These are phyloP conservation scores for Porites lobata DNA, from an alignment of 92 coral and sea anemone genomes.

Conservation along the genomic window DNA sequence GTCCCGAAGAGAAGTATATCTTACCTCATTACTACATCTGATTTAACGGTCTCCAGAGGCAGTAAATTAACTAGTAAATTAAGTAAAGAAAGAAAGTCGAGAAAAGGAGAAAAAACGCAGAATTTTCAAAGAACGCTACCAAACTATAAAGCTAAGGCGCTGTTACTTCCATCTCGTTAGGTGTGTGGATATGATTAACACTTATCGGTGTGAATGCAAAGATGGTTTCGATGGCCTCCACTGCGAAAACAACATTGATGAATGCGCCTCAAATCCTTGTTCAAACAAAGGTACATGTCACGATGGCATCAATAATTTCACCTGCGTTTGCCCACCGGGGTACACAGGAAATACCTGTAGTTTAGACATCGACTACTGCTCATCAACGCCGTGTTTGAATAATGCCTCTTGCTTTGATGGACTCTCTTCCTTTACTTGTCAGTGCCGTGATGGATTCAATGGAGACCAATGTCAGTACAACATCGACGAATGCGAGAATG, in stretches of 20 bases:
- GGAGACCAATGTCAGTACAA: conserved; percentile 69
- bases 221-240: conserved; percentile 71
- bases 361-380: conserved; percentile 75
- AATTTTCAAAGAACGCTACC: no score
- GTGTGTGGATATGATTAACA: conserved; percentile 64
- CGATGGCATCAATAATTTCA: conserved; percentile 73
- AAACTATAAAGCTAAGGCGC: no score
- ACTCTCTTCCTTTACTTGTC: conserved; percentile 61
- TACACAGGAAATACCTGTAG: conserved; percentile 75
- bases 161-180: background rate
- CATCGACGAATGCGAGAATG: conserved; percentile 71
- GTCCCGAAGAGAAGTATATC: no score
- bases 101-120: no score
- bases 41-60: no score
- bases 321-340: conserved; percentile 69
- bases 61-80: no score
- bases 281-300: conserved; percentile 68
- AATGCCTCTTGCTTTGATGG: conserved; percentile 72
- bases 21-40: no score
- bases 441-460: conserved; percentile 72
- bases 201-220: conserved; percentile 63
- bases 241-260: conserved; percentile 47
- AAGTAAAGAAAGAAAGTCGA: no score
- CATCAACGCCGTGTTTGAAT: conserved; percentile 49
- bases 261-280: conserved; percentile 47